A percentile compares a stretch with the other conserved stretches of the same genome.
Evolutionary conservation across 1,140 invertebrate species (phyloP).

Genomic region (Onthophagus taurus): DNA sequence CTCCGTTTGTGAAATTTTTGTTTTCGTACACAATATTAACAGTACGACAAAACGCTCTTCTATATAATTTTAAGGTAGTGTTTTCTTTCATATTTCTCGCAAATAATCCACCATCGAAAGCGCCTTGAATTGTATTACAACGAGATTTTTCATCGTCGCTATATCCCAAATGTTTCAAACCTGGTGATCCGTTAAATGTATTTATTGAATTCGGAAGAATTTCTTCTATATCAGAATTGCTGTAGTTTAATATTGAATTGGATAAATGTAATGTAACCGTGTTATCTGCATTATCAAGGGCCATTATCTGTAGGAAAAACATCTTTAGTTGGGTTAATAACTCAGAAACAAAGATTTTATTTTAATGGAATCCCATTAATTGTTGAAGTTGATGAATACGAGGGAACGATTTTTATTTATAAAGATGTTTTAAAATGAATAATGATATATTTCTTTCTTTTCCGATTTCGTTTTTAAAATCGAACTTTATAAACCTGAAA

Average conservation of each 20-base stretch:
- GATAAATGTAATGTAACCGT: constrained; percentile 23
- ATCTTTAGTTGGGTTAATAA: too few relatives aligned
- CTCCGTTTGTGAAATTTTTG: constrained; percentile 30
- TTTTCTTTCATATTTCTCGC: constrained; percentile 45
- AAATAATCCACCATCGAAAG: constrained; percentile 53
- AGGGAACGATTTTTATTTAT: too few relatives aligned
- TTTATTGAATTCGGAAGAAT: constrained; percentile 42
- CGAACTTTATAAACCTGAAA: too few relatives aligned
- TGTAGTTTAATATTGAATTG: not conserved
- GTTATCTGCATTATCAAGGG: constrained; percentile 27
- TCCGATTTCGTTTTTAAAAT: too few relatives aligned
- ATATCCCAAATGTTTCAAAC: constrained; percentile 51
- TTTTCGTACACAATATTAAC: constrained; percentile 46
- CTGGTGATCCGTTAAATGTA: constrained; percentile 49
- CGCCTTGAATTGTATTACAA: constrained; percentile 49
- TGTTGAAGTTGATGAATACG: too few relatives aligned
- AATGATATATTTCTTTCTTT: too few relatives aligned
- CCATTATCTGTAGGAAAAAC: constrained; percentile 33
- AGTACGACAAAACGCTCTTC: constrained; percentile 58
- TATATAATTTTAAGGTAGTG: constrained; percentile 47
- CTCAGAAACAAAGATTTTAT: too few relatives aligned
- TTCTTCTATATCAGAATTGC: too few relatives aligned
- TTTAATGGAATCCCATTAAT: too few relatives aligned
- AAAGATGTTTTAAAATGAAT: too few relatives aligned
- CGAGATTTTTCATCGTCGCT: constrained; percentile 40